A percentile compares a stretch with the other conserved stretches of the same genome.
These are phyloP conservation scores for Drosophila rellima DNA, from an alignment of 2,888 invertebrate species.

Conservation along the genomic window DNA sequence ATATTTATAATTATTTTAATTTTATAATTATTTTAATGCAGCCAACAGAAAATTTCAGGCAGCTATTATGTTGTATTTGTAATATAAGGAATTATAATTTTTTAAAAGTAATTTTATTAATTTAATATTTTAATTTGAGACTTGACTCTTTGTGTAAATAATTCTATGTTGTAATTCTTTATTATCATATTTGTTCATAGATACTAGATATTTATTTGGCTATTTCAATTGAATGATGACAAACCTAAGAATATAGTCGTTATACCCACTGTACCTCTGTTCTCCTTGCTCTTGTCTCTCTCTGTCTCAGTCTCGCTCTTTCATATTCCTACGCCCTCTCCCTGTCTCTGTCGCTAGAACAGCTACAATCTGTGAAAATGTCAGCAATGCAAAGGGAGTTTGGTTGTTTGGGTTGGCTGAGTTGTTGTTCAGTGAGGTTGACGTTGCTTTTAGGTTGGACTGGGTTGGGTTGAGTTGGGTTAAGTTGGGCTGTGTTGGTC, in stretches of 20 bases:
- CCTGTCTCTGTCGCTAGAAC: neutral
- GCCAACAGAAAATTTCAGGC: too few relatives aligned
- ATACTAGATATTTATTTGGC: neutral
- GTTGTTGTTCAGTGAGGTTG: slow-evolving; percentile 5
- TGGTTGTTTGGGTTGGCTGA: slow-evolving; percentile 24
- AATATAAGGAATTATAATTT: too few relatives aligned
- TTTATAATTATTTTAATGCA: too few relatives aligned
- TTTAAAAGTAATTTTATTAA: too few relatives aligned
- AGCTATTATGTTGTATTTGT: too few relatives aligned
- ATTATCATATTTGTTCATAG: neutral
- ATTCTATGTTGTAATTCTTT: too few relatives aligned
- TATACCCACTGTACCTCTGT: slow-evolving; percentile 8
- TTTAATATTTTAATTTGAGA: too few relatives aligned
- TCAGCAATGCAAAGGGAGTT: slow-evolving; percentile 47
- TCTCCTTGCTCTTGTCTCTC: neutral
- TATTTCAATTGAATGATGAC: neutral
- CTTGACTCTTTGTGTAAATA: too few relatives aligned
- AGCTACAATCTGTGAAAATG: slow-evolving; percentile 50
- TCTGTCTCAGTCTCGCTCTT: neutral
- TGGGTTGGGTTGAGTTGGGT: neutral
- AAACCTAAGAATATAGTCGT: slow-evolving; percentile 10
- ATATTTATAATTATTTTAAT: too few relatives aligned
- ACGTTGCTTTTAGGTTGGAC: neutral
- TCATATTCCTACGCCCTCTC: neutral
- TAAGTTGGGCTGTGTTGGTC: too few relatives aligned